These are phyloP conservation scores for Mimachlamys varia DNA, from an alignment of 2,888 invertebrate genomes.

Conservation along the genomic window DNA sequence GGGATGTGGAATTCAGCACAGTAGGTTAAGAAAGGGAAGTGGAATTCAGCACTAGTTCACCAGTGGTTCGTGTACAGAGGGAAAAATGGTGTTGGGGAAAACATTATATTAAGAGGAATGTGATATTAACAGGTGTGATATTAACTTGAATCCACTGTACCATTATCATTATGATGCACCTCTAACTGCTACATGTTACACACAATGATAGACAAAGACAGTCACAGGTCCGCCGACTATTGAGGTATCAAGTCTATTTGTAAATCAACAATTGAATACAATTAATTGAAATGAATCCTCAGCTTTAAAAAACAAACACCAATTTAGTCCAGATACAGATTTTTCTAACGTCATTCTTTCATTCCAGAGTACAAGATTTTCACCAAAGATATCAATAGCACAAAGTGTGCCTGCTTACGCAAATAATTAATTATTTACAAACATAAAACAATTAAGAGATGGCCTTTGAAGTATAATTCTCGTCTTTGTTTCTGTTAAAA, in stretches of 20 bases:
- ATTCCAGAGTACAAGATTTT: background rate
- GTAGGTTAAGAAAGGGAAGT: too few species aligned
- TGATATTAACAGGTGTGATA: too few species aligned
- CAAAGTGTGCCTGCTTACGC: background rate
- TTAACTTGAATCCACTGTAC: too few species aligned
- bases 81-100: too few species aligned
- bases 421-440: background rate
- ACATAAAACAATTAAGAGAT: background rate
- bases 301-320: background rate
- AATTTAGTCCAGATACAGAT: background rate
- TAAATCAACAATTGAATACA: background rate
- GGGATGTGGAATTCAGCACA: too few species aligned
- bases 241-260: background rate
- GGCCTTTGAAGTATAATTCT: constrained; percentile 3
- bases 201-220: background rate
- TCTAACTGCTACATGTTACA: too few species aligned
- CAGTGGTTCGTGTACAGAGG: too few species aligned
- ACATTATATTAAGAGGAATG: too few species aligned
- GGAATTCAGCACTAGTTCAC: too few species aligned
- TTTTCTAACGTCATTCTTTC: background rate
- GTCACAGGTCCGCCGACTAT: background rate
- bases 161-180: too few species aligned
- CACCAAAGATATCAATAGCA: background rate
- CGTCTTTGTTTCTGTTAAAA: background rate
- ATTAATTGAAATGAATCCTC: background rate